Conservation (phyloP, 2,797 vertebrate species). For the Galagoides demidoff region DNA sequence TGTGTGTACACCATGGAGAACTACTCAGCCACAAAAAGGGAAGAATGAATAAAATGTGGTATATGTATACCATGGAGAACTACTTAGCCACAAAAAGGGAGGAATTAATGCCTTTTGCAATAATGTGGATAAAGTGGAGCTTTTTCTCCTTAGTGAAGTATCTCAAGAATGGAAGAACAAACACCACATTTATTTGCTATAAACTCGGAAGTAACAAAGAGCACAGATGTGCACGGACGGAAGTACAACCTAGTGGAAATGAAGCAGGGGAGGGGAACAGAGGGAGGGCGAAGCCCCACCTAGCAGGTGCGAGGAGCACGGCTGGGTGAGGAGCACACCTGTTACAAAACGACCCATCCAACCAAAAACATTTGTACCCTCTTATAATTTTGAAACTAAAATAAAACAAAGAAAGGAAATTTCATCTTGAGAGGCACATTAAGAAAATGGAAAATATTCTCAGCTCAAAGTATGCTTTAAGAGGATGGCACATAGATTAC, state of each 20-base stretch:
- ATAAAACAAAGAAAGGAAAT: not conserved
- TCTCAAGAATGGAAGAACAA: not conserved
- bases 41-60: not conserved
- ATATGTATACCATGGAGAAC: not conserved
- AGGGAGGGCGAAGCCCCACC: too few relatives aligned
- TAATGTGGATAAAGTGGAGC: not conserved
- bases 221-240: too few relatives aligned
- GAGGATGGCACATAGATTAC: not conserved
- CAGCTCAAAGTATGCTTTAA: not conserved
- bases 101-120: not conserved
- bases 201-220: too few relatives aligned
- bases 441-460: not conserved
- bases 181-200: too few relatives aligned
- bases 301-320: too few relatives aligned
- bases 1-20: not conserved
- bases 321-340: too few relatives aligned
- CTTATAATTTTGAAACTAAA: too few relatives aligned
- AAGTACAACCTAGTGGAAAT: too few relatives aligned
- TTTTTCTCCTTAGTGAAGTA: not conserved
- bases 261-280: too few relatives aligned
- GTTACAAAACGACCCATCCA: too few relatives aligned
- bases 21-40: not conserved
- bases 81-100: not conserved
- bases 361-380: too few relatives aligned
- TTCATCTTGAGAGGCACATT: not conserved